A percentile compares a stretch with the other conserved stretches of the same genome.
phyloP scores from a whole-genome alignment of 2,113 vertebrate genomes.

The Bujurquina vittata region DNA sequence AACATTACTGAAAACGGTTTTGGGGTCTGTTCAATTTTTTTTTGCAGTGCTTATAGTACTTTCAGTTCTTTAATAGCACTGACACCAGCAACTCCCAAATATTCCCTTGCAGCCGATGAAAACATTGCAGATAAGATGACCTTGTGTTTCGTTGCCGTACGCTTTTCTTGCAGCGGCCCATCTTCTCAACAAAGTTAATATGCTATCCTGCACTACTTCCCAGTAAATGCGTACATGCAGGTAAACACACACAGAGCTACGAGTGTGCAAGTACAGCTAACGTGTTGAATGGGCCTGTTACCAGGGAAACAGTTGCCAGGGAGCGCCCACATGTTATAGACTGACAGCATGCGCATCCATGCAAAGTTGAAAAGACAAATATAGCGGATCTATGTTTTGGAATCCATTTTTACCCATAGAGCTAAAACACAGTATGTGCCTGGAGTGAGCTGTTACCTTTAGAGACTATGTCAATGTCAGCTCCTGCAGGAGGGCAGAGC shows the following conservation, averaged over 20 bases:
- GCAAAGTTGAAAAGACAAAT: constrained; percentile 24
- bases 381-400: neutral
- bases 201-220: neutral
- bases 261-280: neutral
- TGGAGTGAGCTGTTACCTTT: constrained; percentile 19
- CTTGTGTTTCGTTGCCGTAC: neutral
- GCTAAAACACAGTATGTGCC: neutral
- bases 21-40: neutral
- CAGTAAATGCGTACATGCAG: neutral
- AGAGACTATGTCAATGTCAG: constrained; percentile 35
- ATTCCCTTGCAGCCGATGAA: neutral
- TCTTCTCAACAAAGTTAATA: neutral
- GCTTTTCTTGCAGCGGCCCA: neutral
- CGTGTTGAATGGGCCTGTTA: constrained; percentile 24
- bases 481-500: constrained; percentile 22
- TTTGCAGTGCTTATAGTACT: neutral
- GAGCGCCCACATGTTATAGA: constrained; percentile 9
- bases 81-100: neutral
- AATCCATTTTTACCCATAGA: neutral
- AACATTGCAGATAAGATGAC: neutral
- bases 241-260: neutral
- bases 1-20: neutral
- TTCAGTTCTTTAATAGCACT: neutral
- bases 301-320: constrained; percentile 38
- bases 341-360: neutral